Evolutionary conservation across 2,888 invertebrate species (phyloP), one percentile per base, ranked within the genome.

Genomic region (Acronicta aceris): DNA sequence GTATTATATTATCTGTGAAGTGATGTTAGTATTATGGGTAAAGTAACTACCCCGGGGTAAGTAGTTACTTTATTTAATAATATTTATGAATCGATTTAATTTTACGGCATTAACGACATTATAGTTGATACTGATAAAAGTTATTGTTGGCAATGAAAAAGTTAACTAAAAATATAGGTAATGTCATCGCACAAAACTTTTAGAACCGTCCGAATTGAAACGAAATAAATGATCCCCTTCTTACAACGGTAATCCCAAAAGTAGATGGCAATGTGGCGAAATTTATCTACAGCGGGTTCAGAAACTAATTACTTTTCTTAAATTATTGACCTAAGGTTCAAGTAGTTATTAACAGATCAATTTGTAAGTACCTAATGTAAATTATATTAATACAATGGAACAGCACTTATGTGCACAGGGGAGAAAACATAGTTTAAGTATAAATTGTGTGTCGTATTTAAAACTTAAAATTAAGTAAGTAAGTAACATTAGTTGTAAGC

Each of bases 211-310:
- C 71, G 79, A 77, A 82, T 83, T 74, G 83, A 88, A 89, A 89
- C 87, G 90, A 92, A 93, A 93, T 92, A 89, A 90, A 91, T 82
- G 92, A 92, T 93, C 93, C 93, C 93, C 93, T 92, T 89, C 93
- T 93, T 92, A 92, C 91, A 92, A 90, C 85, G 85, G 89, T 93
- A 93, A 93, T 93, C 93, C 91, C 89, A 81, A 89, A 90, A 93
- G 92, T 93, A 92, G 90, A 90, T 87, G 91, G 89, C 92, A 90
- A 90, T 92, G 89, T 88, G 89, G 86, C 78, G 83, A 87, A 84
- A 83, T 85, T 85, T 78, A 70, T 80, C 73, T 88, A 92, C 89
- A 90, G 91, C 71, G 30, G 87, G 93, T 65, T 83, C 61, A 63
- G 63, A 73, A 73, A 75, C 54, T 58, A 68, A 73, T 76, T 65